phyloP scores from a whole-genome alignment of 1,140 invertebrate genomes.

The Hestina assimilis region DNA sequence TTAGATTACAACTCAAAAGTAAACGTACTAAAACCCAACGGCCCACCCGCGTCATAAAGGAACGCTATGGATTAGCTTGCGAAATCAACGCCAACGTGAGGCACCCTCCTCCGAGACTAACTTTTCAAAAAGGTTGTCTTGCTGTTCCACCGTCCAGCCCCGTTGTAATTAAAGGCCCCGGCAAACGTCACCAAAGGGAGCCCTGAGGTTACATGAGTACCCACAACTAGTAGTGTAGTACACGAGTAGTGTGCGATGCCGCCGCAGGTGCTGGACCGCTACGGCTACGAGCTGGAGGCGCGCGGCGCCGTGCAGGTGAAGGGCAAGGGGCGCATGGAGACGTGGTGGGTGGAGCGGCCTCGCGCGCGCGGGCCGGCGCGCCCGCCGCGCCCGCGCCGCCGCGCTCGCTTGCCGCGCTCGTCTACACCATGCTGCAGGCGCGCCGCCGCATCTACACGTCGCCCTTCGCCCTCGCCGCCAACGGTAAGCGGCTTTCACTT shows the following conservation, averaged over 20 bases:
- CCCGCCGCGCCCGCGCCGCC: conserved; percentile 86
- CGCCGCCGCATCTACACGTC: conserved; percentile 79
- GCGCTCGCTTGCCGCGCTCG: conserved; percentile 90
- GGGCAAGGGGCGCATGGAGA: conserved; percentile 97
- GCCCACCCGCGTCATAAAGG: no score
- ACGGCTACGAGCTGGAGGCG: conserved; percentile 86
- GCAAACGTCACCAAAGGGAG: no score
- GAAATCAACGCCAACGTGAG: no score
- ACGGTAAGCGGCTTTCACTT: not conserved
- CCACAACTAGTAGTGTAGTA: not conserved
- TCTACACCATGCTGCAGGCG: conserved; percentile 91
- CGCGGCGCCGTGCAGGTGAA: conserved; percentile 93
- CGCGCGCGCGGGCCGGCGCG: conserved; percentile 81
- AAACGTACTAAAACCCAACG: no score
- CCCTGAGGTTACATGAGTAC: no score
- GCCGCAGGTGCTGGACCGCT: conserved; percentile 82
- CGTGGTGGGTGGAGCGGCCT: conserved; percentile 87
- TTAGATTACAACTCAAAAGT: no score
- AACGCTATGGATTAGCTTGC: no score
- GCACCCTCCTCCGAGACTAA: no score
- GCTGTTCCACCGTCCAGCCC: no score
- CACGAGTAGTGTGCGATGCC: not conserved
- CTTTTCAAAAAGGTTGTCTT: no score
- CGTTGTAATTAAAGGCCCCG: no score
- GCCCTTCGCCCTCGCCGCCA: conserved; percentile 40